These are phyloP conservation scores for Nettapus auritus DNA, from an alignment of 2,113 vertebrate genomes.

Conservation along the genomic window DNA sequence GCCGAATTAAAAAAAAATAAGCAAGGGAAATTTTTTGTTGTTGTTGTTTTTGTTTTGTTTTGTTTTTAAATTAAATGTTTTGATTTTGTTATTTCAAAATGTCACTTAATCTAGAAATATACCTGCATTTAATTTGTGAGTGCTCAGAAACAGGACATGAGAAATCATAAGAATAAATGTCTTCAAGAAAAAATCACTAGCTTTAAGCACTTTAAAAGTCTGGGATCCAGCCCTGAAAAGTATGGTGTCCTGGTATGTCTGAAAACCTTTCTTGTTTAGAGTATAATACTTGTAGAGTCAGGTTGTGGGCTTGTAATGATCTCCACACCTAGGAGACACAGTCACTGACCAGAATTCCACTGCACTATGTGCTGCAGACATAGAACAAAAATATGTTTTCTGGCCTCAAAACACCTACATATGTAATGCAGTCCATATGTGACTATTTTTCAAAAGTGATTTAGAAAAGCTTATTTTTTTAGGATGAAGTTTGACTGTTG, in stretches of 20 bases:
- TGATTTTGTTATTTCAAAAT: not conserved
- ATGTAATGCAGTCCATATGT: constrained; percentile 52
- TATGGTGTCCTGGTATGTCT: not conserved
- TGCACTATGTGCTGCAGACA: constrained; percentile 1
- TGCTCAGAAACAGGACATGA: not conserved
- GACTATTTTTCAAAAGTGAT: constrained; percentile 32
- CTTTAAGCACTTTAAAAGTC: not conserved
- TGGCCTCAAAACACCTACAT: constrained; percentile 53
- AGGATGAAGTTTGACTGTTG: constrained; percentile 34
- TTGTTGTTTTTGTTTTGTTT: too few relatives aligned
- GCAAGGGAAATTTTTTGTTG: not conserved
- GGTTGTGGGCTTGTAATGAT: not conserved
- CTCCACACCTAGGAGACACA: not conserved
- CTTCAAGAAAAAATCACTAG: not conserved
- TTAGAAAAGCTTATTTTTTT: constrained; percentile 51
- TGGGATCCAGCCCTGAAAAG: not conserved
- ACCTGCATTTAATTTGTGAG: not conserved
- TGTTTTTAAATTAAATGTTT: not conserved
- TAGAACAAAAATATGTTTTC: constrained; percentile 58
- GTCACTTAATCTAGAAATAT: not conserved
- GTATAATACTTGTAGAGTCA: not conserved
- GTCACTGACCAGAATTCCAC: constrained; percentile 28
- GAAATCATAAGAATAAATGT: not conserved
- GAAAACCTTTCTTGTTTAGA: not conserved
- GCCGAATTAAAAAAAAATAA: not conserved